These are phyloP conservation scores for Acanthosepion pharaonis DNA, from an alignment of 2,888 invertebrate species.

Conservation along the genomic window DNA sequence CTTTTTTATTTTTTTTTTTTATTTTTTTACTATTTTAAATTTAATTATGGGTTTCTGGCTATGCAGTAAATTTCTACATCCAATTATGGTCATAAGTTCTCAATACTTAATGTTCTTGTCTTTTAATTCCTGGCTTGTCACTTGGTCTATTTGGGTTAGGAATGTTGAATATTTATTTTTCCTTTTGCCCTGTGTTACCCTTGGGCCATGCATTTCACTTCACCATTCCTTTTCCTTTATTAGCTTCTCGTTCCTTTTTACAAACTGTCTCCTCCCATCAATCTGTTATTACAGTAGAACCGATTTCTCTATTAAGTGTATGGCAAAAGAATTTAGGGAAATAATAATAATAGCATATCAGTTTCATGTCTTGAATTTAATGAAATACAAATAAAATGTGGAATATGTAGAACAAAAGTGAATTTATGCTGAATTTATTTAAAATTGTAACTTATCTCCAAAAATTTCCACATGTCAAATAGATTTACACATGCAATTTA, in stretches of 20 bases:
- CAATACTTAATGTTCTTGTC: background rate
- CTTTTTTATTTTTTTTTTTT: too few relatives aligned
- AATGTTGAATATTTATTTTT: background rate
- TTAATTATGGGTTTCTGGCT: too few relatives aligned
- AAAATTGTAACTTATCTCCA: background rate
- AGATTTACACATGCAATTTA: too few relatives aligned
- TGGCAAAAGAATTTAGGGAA: background rate
- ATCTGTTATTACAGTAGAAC: background rate
- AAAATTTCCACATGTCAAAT: background rate
- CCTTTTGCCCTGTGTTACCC: background rate
- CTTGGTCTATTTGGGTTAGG: background rate
- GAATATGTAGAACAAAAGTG: background rate
- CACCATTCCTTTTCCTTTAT: too few relatives aligned
- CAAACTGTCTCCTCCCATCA: background rate
- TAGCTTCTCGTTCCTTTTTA: background rate
- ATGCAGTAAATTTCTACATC: too few relatives aligned
- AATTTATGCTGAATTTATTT: background rate
- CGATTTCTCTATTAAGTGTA: background rate
- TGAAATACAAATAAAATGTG: background rate
- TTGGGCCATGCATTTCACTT: too few relatives aligned
- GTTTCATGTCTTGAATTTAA: too few relatives aligned
- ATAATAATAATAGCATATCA: background rate
- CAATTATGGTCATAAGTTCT: background rate
- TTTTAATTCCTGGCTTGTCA: background rate
- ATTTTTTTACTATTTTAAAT: too few relatives aligned